Evolutionary conservation across 2,888 invertebrate genomes (phyloP), one percentile per base, ranked within the genome.

Genomic region (Leptogaster cylindrica): DNA sequence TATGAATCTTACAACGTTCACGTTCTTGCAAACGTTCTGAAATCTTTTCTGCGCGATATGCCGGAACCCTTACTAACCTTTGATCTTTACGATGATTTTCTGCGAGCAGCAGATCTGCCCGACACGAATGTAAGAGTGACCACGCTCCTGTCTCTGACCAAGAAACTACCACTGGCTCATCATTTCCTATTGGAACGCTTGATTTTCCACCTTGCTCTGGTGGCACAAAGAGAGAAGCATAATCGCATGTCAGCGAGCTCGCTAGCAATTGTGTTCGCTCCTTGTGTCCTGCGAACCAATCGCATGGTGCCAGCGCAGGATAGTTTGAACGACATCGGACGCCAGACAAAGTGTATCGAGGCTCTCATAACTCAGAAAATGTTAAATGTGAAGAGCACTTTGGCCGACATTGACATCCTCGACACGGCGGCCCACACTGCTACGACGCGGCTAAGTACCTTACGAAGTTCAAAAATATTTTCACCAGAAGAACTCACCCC

Each of bases 161-260:
- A 93, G 77, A 93, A 95, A 81, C 83, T 97, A 71, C 95, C 96
- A 2, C 90, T 91, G 76, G 86, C 89, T 1, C 95, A 97, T 81
- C 93, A 92, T 79, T 92, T 93, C 80, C 85, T 96, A 61, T 90
- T 96, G 84, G 95, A 96, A 80, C 86, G 96, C 72, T 82, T 97
- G 72, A 92, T 96, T 81, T 95, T 95, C 78, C 97, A 97, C 81
- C 82, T 96, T 74, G 93, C 95, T 31, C 86, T 95, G 75, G 93
- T 95, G 14, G 94, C 95, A 0, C 82, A 90, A 27, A 89, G 92
- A 75, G 95, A 95, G 81, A 87, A 90, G 71, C 90, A 89, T 71
- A 97, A 96, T 82, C 84, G 93, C 73, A 97, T 97, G 97, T 92
- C 92, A 66, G 88, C 95, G 0, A 91, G 92, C 76, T 92, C 93